Conservation (phyloP, 2,797 vertebrate species). For the Crotalus adamanteus region DNA sequence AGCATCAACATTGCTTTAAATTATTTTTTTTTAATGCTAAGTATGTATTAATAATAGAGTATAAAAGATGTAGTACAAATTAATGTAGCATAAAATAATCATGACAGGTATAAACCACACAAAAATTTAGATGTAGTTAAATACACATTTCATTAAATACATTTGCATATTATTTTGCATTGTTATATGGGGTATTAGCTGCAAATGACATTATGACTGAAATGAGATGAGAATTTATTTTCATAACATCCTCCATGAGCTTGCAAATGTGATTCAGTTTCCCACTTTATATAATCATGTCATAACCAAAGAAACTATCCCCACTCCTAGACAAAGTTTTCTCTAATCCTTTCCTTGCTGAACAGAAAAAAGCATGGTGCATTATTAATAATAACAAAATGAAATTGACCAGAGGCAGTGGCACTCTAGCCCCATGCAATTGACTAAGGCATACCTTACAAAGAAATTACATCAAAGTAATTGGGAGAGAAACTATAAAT, state of each 20-base stretch:
- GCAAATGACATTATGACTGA: neutral
- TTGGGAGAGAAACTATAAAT: neutral
- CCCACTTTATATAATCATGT: neutral
- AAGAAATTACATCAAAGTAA: neutral
- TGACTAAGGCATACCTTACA: neutral
- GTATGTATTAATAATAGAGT: constrained; percentile 63
- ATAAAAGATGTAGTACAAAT: constrained; percentile 63
- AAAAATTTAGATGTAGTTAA: constrained; percentile 54
- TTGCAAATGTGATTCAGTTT: neutral
- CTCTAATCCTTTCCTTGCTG: neutral
- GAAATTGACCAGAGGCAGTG: neutral
- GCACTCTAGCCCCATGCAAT: neutral
- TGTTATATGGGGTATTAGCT: constrained; percentile 46
- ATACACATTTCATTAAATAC: constrained; percentile 36
- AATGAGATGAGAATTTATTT: neutral
- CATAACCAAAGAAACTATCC: neutral
- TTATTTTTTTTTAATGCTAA: constrained; percentile 61
- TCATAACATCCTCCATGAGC: neutral
- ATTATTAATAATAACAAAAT: neutral
- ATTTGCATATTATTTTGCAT: constrained; percentile 46
- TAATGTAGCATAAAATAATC: constrained; percentile 71
- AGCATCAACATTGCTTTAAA: constrained; percentile 54
- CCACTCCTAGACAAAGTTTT: neutral
- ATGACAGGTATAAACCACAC: constrained; percentile 52
- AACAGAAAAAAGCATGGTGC: neutral